phyloP scores from a whole-genome alignment of 2,113 vertebrate genomes.

The Phocoena phocoena region DNA sequence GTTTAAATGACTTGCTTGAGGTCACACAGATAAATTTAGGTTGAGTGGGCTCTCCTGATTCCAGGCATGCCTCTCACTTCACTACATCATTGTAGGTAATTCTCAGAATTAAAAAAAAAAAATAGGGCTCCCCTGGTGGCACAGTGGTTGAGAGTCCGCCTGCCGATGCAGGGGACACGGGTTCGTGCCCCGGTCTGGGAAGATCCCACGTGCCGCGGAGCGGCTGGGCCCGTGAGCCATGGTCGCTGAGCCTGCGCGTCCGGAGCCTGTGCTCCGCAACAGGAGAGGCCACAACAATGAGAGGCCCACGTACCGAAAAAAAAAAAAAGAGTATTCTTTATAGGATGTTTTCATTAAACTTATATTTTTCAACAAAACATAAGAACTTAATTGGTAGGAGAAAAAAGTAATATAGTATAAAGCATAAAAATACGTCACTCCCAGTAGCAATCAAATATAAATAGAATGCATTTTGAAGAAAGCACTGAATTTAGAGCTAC shows the following conservation, averaged over 20 bases:
- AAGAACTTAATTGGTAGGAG: background rate
- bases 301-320: fast-evolving
- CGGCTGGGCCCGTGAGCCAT: no score
- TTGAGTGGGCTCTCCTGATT: background rate
- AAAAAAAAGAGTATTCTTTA: background rate
- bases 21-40: background rate
- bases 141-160: no score
- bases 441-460: background rate
- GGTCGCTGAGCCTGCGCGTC: no score
- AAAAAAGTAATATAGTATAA: background rate
- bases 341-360: background rate
- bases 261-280: no score
- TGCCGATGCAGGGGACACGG: no score
- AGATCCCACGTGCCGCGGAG: no score
- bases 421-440: background rate
- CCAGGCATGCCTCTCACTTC: background rate
- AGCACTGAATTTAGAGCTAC: background rate
- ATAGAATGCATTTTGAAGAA: background rate
- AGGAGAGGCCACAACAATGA: no score
- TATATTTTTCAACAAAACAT: background rate
- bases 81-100: background rate
- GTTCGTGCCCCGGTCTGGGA: no score
- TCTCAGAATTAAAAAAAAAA: background rate
- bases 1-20: background rate
- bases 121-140: background rate